These are phyloP conservation scores for Micronycteris hirsuta DNA, from an alignment of 2,113 vertebrate species.

Conservation along the genomic window DNA sequence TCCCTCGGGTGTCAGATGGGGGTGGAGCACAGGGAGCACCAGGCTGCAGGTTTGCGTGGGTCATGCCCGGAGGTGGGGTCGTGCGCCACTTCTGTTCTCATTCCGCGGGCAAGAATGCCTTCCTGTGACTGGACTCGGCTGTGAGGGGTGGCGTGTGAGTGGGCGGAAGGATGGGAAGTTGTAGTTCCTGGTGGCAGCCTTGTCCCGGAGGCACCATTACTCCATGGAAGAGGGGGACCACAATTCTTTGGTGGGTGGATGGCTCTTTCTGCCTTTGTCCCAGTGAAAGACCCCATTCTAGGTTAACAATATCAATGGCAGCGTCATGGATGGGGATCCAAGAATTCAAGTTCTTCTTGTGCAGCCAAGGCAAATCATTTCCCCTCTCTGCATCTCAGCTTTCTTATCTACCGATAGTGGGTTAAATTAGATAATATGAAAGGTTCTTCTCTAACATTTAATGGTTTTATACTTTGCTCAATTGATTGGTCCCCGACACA, in stretches of 20 bases:
- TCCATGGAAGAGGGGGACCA: neutral
- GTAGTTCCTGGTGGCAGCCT: neutral
- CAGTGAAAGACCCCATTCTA: neutral
- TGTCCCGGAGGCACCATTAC: neutral
- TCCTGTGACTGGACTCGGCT: neutral
- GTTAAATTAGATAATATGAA: neutral
- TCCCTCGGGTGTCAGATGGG: neutral
- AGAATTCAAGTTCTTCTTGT: neutral
- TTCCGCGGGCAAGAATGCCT: neutral
- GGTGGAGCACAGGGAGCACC: too few species aligned
- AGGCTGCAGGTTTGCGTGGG: neutral
- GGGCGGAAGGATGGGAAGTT: neutral
- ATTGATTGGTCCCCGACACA: neutral
- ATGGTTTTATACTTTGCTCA: neutral
- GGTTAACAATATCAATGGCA: neutral
- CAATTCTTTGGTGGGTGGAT: neutral
- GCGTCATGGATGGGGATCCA: neutral
- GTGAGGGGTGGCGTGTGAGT: neutral
- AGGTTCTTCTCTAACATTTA: neutral
- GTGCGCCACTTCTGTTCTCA: neutral
- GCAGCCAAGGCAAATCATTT: neutral
- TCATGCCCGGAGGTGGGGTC: neutral
- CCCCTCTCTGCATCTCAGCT: neutral
- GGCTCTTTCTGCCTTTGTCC: neutral
- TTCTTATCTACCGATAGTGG: neutral